These are phyloP conservation scores for Balaenoptera acutorostrata DNA, from an alignment of 2,113 vertebrate genomes.

Conservation along the genomic window DNA sequence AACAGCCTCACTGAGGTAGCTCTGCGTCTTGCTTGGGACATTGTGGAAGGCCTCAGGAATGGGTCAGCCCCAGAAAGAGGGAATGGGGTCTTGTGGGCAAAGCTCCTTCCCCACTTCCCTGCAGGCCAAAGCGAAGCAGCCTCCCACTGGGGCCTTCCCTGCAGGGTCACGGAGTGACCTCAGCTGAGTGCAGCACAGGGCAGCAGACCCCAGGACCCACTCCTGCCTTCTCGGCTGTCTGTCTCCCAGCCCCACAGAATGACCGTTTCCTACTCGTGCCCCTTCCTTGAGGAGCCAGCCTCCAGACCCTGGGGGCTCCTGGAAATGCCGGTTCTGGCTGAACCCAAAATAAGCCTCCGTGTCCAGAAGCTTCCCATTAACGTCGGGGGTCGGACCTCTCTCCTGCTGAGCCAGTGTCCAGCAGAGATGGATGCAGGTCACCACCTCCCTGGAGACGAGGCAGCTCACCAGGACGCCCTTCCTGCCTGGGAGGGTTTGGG, in stretches of 20 bases:
- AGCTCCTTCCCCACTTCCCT: neutral
- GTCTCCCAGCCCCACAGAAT: neutral
- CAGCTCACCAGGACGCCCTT: neutral
- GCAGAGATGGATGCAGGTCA: neutral
- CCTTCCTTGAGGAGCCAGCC: neutral
- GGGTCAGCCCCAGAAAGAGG: neutral
- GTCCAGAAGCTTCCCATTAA: neutral
- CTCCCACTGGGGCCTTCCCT: neutral
- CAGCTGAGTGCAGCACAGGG: neutral
- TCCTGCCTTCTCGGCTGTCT: neutral
- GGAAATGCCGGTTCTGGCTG: too few species aligned
- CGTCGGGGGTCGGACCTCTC: rapidly evolving
- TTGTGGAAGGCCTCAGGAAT: neutral
- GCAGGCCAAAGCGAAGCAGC: neutral
- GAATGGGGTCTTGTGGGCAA: neutral
- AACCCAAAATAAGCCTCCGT: neutral
- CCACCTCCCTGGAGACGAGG: rapidly evolving
- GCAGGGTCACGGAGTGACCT: rapidly evolving
- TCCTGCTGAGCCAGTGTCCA: neutral
- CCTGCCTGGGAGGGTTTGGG: rapidly evolving
- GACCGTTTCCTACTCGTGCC: rapidly evolving
- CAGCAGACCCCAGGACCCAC: neutral
- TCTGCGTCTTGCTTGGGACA: neutral
- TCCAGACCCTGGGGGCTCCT: neutral
- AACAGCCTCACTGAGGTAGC: rapidly evolving